Percentiles rank a stretch among this genome's conserved stretches.
phyloP scores from a whole-genome alignment of 2,797 vertebrate species.

The Semaprochilodus insignis region DNA sequence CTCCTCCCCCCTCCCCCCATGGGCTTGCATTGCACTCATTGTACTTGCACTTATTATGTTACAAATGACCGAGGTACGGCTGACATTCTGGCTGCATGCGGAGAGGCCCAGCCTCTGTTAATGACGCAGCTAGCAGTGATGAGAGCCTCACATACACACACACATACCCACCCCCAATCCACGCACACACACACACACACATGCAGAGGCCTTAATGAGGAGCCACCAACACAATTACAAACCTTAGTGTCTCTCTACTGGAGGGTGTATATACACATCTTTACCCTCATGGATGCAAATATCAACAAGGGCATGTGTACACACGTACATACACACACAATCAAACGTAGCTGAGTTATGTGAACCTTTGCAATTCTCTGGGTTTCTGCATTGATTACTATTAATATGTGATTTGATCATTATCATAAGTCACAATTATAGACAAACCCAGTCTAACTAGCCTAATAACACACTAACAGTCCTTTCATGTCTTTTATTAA shows the following conservation, averaged over 20 bases:
- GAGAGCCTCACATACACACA: conserved; percentile 56
- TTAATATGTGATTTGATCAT: no score
- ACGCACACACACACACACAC: conserved; percentile 41
- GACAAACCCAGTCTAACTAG: no score
- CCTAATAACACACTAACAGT: no score
- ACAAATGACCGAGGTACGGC: conserved; percentile 99
- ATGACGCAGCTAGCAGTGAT: conserved; percentile 94
- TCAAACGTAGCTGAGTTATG: neutral
- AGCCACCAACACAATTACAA: conserved; percentile 98
- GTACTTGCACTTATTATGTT: conserved; percentile 99
- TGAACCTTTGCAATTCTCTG: no score
- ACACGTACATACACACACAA: conserved; percentile 15
- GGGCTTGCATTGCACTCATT: conserved; percentile 96
- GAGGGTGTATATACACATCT: conserved; percentile 80
- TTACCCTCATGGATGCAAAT: conserved; percentile 69
- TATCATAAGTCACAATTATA: no score
- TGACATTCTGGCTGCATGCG: conserved; percentile 96
- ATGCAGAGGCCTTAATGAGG: conserved; percentile 86
- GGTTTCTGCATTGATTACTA: no score
- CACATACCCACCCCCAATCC: conserved; percentile 80
- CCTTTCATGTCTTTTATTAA: no score
- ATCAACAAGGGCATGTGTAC: conserved; percentile 52
- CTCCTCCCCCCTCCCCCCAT: conserved; percentile 74
- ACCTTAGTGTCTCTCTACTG: conserved; percentile 86
- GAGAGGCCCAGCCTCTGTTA: conserved; percentile 91